Evolutionary conservation across 2,113 vertebrate species (phyloP).

Genomic region (Gadus chalcogrammus): DNA sequence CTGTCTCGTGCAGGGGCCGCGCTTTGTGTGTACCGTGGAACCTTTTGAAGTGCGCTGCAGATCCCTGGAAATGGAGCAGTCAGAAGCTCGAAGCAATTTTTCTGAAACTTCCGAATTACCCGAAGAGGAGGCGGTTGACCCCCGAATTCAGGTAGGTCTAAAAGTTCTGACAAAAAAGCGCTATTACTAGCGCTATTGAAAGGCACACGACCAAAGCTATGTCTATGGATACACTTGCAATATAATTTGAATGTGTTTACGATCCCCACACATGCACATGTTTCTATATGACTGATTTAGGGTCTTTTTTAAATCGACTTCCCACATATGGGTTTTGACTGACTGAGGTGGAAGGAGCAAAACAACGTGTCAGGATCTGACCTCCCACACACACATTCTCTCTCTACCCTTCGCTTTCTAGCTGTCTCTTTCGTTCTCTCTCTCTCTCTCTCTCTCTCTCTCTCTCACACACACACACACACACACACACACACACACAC

Average conservation of each 20-base stretch:
- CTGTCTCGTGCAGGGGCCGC: constrained; percentile 17
- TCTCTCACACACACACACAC: background rate
- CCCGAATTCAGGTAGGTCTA: constrained; percentile 85
- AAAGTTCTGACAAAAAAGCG: too few species aligned
- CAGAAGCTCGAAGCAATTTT: constrained; percentile 43
- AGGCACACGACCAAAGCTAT: too few species aligned
- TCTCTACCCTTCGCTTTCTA: background rate
- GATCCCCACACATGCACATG: background rate
- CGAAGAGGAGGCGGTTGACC: constrained; percentile 85
- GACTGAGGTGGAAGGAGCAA: too few species aligned
- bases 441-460: background rate
- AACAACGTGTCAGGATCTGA: too few species aligned
- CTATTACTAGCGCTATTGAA: too few species aligned
- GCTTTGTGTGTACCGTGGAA: constrained; percentile 29
- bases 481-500: background rate
- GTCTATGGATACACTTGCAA: too few species aligned
- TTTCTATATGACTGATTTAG: background rate
- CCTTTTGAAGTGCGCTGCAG: background rate
- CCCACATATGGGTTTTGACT: background rate
- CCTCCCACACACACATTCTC: background rate
- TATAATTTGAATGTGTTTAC: too few species aligned
- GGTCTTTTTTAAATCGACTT: constrained; percentile 29
- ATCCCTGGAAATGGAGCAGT: constrained; percentile 58
- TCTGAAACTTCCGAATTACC: constrained; percentile 58
- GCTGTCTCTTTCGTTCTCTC: background rate